Conservation (phyloP, 2,888 invertebrate species). For the Colostygia pectinataria region DNA sequence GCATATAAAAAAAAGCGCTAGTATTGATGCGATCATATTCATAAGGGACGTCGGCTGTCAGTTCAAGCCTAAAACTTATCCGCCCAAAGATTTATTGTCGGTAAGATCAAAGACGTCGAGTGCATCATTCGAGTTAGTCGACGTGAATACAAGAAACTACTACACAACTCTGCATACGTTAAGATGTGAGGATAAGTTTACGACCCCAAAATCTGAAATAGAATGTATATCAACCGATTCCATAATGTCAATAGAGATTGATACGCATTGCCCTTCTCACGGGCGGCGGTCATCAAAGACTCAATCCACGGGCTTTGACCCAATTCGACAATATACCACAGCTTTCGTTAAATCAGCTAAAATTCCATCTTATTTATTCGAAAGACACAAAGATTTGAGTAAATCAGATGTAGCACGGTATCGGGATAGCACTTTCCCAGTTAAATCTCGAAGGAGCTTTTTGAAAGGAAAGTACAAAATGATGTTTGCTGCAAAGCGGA, state of each 20-base stretch:
- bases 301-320: constrained; percentile 23
- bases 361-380: constrained; percentile 20
- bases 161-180: constrained; percentile 53
- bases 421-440: constrained; percentile 32
- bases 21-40: constrained; percentile 57
- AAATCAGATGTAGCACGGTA: constrained; percentile 27
- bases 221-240: constrained; percentile 50
- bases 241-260: constrained; percentile 45
- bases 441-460: constrained; percentile 50
- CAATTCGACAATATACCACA: constrained; percentile 24
- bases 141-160: constrained; percentile 48
- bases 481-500: constrained; percentile 51
- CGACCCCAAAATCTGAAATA: constrained; percentile 46
- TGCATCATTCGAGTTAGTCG: constrained; percentile 48
- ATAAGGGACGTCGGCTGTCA: constrained; percentile 76
- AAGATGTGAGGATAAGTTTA: constrained; percentile 62
- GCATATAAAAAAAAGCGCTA: constrained; percentile 33
- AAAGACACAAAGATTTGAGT: constrained; percentile 18
- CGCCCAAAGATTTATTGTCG: constrained; percentile 41
- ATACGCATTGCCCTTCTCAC: constrained; percentile 53
- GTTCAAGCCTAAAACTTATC: constrained; percentile 52
- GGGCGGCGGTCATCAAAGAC: constrained; percentile 35
- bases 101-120: constrained; percentile 53
- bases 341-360: constrained; percentile 23
- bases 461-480: constrained; percentile 57